These are phyloP conservation scores for Apistogramma diplotaenia DNA, from an alignment of 2,113 vertebrate genomes.

Conservation along the genomic window DNA sequence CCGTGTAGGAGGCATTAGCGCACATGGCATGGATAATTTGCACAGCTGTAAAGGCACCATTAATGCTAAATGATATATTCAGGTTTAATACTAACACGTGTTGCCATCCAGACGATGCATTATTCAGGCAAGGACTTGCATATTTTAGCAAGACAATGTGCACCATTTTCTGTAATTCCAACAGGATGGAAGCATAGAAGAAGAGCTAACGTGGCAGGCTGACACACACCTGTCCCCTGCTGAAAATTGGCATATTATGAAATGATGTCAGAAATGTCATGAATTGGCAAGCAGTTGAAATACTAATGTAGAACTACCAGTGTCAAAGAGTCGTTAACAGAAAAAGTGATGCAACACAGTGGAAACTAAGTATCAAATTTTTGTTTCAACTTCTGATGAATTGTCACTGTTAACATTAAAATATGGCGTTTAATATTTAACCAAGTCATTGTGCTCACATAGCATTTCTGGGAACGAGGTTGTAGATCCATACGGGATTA, in stretches of 20 bases:
- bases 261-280: not conserved
- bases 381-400: not conserved
- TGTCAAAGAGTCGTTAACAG: not conserved
- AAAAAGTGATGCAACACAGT: not conserved
- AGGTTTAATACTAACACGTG: not conserved
- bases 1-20: not conserved
- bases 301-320: not conserved
- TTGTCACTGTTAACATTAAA: not conserved
- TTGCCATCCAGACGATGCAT: not conserved
- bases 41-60: not conserved
- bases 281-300: too few relatives aligned
- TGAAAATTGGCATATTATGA: not conserved
- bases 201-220: not conserved
- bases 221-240: not conserved
- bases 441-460: too few relatives aligned
- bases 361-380: too few relatives aligned
- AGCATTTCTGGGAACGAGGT: accelerated
- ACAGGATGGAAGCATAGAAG: not conserved
- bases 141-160: not conserved
- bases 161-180: not conserved
- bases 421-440: not conserved
- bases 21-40: too few relatives aligned
- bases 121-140: not conserved
- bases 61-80: not conserved
- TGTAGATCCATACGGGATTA: not conserved